Base-by-base conservation (phyloP, 2,888 invertebrate species). In the Geophilus truncorum region DNA sequence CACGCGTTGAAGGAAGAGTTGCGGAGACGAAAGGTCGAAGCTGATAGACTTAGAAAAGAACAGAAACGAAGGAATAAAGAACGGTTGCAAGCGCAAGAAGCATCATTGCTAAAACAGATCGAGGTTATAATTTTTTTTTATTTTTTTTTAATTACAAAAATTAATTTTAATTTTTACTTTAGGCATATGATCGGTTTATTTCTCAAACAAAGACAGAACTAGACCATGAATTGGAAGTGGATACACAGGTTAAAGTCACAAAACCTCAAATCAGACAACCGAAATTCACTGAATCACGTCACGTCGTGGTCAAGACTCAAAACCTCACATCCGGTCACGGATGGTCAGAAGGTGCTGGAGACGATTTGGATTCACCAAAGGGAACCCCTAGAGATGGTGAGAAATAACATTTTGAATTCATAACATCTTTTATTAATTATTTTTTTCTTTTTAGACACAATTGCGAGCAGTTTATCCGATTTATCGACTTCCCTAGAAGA, bases 1-100 rank as follows among this genome's bases (percentile, higher is more conserved):
- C 84, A 87, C 79, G 88, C 88, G 23, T 85, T 90, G 81, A 87
- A 87, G 80, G 89, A 90, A 81, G 88, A 90, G 83, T 85, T 90
- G 25, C 85, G 86, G n/a, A 84, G 86, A 15, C 84, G 89, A 10
- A 88, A 88, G 83, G 83, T 85, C 34, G 89, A 89, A 84, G 88
- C 89, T 18, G 89, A 89, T 80, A 85, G 86, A 81, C 85, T 90
- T 77, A 88, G 87, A 82, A 85, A 86, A 80, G 89, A 89, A 83
- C 87, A 88, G 80, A 87, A 88, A 82, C 85, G 86, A 81, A 84
- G 86, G 34, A 86, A 87, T 80, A 86, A 87, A 82, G 89, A 89
- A 82, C 85, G 86, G 36, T 84, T 89, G 80, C 87, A 87, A 82
- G 88, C 87, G 32, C 88, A 89, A 84, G 89, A 90, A 83, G 86